Percentiles rank a stretch among this genome's conserved stretches.
Evolutionary conservation across 2,888 invertebrate genomes (phyloP).

Genomic region (Leptopilina myrica): DNA sequence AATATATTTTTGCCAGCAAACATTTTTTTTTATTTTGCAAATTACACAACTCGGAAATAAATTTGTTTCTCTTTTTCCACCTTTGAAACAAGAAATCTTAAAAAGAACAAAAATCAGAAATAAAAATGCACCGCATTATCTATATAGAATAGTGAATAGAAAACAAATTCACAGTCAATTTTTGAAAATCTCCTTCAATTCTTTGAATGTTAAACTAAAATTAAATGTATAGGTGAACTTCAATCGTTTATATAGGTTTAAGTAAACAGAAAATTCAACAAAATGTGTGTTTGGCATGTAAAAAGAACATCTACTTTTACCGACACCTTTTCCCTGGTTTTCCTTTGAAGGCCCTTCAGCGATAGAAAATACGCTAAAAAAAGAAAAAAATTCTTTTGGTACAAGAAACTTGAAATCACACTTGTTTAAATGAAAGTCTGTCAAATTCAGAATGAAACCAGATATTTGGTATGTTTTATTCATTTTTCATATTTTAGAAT

Average conservation of each 20-base stretch:
- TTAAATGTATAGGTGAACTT: not conserved
- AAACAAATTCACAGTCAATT: conserved; percentile 3
- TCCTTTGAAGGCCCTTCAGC: conserved; percentile 23
- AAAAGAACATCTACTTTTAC: conserved; percentile 11
- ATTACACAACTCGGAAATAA: not conserved
- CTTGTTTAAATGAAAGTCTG: conserved; percentile 1
- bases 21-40: not conserved
- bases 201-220: not conserved
- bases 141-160: not conserved
- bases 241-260: not conserved
- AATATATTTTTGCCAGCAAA: not conserved
- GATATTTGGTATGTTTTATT: too few species aligned
- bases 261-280: conserved; percentile 28
- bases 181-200: not conserved
- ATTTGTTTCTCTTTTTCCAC: too few species aligned
- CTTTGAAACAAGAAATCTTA: too few species aligned
- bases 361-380: conserved; percentile 7
- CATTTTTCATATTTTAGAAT: too few species aligned
- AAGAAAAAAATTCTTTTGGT: not conserved
- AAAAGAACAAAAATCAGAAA: not conserved
- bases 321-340: conserved; percentile 20
- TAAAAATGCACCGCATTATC: not conserved
- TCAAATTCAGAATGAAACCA: not conserved
- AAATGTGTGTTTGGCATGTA: conserved; percentile 19
- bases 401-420: conserved; percentile 24